A percentile compares a stretch with the other conserved stretches of the same genome.
These are phyloP conservation scores for Piezodorus guildinii DNA, from an alignment of 1,140 invertebrate species.

Conservation along the genomic window DNA sequence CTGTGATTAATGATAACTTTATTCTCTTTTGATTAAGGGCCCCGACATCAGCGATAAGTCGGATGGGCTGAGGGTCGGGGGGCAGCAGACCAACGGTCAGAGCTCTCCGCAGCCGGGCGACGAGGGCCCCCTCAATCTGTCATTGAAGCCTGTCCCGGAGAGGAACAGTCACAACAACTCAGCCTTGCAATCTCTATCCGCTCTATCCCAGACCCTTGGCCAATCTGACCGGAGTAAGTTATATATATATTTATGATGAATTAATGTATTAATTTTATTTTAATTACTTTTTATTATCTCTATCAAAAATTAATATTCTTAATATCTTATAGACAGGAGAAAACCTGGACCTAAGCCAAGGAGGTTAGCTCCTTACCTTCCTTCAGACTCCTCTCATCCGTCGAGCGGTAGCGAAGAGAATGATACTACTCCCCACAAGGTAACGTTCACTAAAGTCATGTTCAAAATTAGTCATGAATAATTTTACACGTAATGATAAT, in stretches of 20 bases:
- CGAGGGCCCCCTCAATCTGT: conserved; percentile 69
- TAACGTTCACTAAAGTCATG: not conserved
- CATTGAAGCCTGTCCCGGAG: conserved; percentile 54
- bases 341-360: conserved; percentile 61
- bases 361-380: conserved; percentile 46
- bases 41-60: not conserved
- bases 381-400: conserved; percentile 41
- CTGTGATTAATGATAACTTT: too few species aligned
- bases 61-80: not conserved
- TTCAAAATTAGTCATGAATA: too few species aligned
- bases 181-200: conserved; percentile 26
- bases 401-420: conserved; percentile 54
- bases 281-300: conserved; percentile 1
- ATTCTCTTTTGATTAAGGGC: too few species aligned
- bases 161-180: conserved; percentile 28
- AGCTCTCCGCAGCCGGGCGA: conserved; percentile 39
- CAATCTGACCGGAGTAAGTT: conserved; percentile 32
- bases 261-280: not conserved
- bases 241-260: too few species aligned
- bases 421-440: conserved; percentile 37
- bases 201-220: conserved; percentile 26
- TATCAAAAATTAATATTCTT: not conserved
- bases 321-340: conserved; percentile 42
- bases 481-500: too few species aligned
- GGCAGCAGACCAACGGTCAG: conserved; percentile 3